Evolutionary conservation across 2,113 vertebrate genomes (phyloP).

Genomic region (Agapornis roseicollis): DNA sequence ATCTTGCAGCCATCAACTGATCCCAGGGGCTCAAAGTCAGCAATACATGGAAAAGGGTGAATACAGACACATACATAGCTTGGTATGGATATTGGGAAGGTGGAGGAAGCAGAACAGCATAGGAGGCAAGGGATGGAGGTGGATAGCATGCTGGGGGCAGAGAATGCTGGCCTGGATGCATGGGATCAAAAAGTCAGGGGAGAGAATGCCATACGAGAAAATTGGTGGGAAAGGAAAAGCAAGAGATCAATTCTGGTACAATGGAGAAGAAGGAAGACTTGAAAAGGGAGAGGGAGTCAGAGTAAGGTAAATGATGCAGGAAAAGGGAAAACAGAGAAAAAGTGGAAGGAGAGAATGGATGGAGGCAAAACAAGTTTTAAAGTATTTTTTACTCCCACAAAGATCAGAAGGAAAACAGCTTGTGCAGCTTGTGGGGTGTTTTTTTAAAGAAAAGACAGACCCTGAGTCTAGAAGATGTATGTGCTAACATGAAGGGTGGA

Average conservation of each 20-base stretch:
- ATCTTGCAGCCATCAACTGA: background rate
- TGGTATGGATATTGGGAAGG: background rate
- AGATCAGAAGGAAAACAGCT: background rate
- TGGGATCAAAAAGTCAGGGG: background rate
- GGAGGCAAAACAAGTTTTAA: background rate
- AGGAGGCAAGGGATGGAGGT: background rate
- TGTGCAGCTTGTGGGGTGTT: no score
- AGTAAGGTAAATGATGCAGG: background rate
- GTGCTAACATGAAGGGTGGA: background rate
- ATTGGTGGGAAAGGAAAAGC: background rate
- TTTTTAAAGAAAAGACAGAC: background rate
- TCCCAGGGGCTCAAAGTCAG: background rate
- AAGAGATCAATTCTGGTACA: background rate
- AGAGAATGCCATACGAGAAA: background rate
- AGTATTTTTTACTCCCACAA: background rate
- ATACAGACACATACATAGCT: background rate
- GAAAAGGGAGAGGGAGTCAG: background rate
- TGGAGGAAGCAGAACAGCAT: background rate
- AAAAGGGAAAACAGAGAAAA: background rate
- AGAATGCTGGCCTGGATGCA: background rate
- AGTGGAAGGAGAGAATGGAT: background rate
- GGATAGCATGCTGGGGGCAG: background rate
- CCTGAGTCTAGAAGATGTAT: background rate
- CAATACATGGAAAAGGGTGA: accelerated
- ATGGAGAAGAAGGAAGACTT: background rate